Conservation (phyloP, 2,113 vertebrate genomes). For the Rhinichthys klamathensis region DNA sequence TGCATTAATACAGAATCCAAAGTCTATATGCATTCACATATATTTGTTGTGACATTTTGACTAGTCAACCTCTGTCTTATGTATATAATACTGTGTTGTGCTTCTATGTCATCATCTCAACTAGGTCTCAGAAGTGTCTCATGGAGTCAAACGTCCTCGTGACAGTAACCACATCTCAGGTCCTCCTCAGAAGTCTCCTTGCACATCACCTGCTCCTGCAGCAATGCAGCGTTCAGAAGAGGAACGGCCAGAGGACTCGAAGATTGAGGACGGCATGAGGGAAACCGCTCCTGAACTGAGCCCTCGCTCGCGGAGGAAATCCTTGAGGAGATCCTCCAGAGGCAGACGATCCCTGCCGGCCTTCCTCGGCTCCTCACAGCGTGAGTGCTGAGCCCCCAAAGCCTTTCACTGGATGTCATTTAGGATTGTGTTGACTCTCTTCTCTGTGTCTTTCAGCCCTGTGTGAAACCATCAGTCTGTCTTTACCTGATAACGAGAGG, state of each 20-base stretch:
- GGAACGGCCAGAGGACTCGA: constrained; percentile 40
- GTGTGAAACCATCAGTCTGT: constrained; percentile 69
- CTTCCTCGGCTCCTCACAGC: constrained; percentile 62
- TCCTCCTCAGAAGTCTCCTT: constrained; percentile 67
- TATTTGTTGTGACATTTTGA: too few species aligned
- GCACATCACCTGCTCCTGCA: constrained; percentile 46
- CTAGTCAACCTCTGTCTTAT: neutral
- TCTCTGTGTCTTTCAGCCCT: constrained; percentile 59
- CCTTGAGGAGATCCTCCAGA: constrained; percentile 76
- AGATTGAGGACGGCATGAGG: constrained; percentile 7
- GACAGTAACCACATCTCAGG: constrained; percentile 51
- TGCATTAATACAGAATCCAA: too few species aligned
- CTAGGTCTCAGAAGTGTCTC: constrained; percentile 48
- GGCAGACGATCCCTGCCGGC: constrained; percentile 73
- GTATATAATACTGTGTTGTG: neutral
- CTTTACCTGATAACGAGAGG: constrained; percentile 71
- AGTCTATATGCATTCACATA: too few species aligned
- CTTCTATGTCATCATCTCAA: neutral
- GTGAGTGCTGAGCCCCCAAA: constrained; percentile 60
- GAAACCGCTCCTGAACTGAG: constrained; percentile 41
- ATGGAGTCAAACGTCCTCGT: constrained; percentile 62
- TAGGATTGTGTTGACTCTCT: constrained; percentile 31
- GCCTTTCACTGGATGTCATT: neutral
- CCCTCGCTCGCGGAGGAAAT: constrained; percentile 66
- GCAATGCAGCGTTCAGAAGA: neutral